Percentiles rank a stretch among this genome's conserved stretches.
Conservation (phyloP, 2,888 invertebrate species). For the Ornithoptera priamus region DNA sequence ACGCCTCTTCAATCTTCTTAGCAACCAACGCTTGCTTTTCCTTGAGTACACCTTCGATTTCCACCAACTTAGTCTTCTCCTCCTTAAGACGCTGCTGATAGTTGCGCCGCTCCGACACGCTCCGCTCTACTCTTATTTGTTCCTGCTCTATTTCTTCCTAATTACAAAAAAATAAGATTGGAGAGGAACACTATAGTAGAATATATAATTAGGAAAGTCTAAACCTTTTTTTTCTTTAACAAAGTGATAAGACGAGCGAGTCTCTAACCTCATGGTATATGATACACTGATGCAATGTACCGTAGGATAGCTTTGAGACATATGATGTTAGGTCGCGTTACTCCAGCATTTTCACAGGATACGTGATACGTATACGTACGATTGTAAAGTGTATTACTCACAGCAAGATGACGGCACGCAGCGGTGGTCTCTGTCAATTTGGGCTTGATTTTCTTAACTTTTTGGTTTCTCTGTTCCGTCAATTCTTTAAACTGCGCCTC, state of each 20-base stretch:
- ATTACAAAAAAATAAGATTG: too few relatives aligned
- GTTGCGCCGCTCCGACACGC: constrained; percentile 47
- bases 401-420: constrained; percentile 47
- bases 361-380: not conserved
- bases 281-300: too few relatives aligned
- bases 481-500: constrained; percentile 51
- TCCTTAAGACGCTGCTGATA: constrained; percentile 57
- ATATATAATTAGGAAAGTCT: too few relatives aligned
- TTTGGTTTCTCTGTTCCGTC: constrained; percentile 55
- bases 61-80: constrained; percentile 62
- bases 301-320: too few relatives aligned
- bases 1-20: constrained; percentile 61
- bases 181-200: too few relatives aligned
- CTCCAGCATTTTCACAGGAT: too few relatives aligned
- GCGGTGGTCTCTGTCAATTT: constrained; percentile 38
- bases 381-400: constrained; percentile 39
- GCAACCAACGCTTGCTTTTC: constrained; percentile 53
- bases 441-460: constrained; percentile 51
- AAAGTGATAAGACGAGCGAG: too few relatives aligned
- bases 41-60: constrained; percentile 57
- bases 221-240: too few relatives aligned
- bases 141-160: constrained; percentile 74
- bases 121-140: constrained; percentile 63
- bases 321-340: too few relatives aligned
- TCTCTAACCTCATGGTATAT: too few relatives aligned